Conservation (phyloP, 1,140 invertebrate genomes). For the Cyclina sinensis region DNA sequence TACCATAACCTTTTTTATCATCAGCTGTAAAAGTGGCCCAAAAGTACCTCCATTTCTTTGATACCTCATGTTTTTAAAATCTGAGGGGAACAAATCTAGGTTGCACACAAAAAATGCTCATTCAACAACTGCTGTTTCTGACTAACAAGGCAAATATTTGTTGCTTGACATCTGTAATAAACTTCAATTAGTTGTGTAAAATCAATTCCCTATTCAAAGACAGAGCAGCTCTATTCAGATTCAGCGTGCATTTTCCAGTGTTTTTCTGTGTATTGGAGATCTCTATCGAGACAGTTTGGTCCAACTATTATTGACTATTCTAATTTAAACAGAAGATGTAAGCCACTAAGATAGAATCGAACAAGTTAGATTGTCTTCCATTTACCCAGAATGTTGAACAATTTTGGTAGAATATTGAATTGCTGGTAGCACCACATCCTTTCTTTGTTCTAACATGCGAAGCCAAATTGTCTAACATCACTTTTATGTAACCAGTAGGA, state of each 20-base stretch:
- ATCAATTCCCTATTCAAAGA: conserved; percentile 32
- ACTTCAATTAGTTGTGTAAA: conserved; percentile 24
- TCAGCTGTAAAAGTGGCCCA: no score
- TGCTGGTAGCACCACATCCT: no score
- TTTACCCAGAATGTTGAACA: no score
- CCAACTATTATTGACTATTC: conserved; percentile 7
- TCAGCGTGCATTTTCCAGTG: neutral
- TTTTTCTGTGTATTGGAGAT: conserved; percentile 21
- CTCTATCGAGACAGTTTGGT: neutral
- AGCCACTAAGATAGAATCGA: neutral
- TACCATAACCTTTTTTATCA: no score
- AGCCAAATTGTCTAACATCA: no score
- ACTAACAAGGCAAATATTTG: conserved; percentile 37
- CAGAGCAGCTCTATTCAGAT: neutral
- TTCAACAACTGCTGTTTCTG: neutral
- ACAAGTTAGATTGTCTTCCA: neutral
- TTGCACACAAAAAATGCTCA: neutral
- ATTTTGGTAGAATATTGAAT: no score
- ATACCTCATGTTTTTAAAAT: no score
- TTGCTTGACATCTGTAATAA: conserved; percentile 28
- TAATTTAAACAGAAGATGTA: conserved; percentile 35
- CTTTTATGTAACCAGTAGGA: no score
- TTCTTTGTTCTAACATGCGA: no score
- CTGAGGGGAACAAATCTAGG: neutral
- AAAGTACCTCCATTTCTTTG: no score